These are phyloP conservation scores for Lepidochrysops patricia DNA, from an alignment of 2,888 invertebrate genomes.

Conservation along the genomic window DNA sequence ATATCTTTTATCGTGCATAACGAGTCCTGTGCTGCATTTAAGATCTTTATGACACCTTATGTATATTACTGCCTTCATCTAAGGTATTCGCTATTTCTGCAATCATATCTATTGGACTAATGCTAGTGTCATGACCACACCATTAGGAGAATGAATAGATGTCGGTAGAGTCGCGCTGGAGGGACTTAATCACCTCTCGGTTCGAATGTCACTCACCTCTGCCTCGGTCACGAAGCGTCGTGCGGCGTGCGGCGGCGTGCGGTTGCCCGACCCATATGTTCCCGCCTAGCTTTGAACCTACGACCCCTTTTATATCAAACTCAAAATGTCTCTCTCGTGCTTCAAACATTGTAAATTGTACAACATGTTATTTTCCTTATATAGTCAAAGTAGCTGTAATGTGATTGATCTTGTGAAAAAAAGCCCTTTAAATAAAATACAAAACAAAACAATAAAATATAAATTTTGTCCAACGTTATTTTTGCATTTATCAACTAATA, in stretches of 20 bases:
- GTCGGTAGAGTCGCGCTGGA: background rate
- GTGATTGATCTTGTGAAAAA: no score
- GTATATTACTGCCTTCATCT: background rate
- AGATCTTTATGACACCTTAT: no score
- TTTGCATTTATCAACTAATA: no score
- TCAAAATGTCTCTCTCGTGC: background rate
- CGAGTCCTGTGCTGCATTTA: background rate
- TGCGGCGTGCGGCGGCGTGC: slow-evolving; percentile 4
- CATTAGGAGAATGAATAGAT: slow-evolving; percentile 1
- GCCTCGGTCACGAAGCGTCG: background rate
- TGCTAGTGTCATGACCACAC: background rate
- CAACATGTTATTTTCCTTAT: background rate
- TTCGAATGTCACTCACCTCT: background rate
- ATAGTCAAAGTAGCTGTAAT: background rate
- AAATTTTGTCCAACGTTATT: no score
- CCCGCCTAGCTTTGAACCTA: background rate
- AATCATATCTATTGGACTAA: background rate
- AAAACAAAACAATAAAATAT: no score
- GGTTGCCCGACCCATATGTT: slow-evolving; percentile 1
- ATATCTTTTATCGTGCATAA: no score
- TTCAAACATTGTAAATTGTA: background rate
- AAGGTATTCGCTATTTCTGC: background rate
- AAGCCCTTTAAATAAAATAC: no score
- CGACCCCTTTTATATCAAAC: background rate
- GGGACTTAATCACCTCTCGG: slow-evolving; percentile 1